These are phyloP conservation scores for Orcinus orca DNA, from an alignment of 2,113 vertebrate species.

Conservation along the genomic window DNA sequence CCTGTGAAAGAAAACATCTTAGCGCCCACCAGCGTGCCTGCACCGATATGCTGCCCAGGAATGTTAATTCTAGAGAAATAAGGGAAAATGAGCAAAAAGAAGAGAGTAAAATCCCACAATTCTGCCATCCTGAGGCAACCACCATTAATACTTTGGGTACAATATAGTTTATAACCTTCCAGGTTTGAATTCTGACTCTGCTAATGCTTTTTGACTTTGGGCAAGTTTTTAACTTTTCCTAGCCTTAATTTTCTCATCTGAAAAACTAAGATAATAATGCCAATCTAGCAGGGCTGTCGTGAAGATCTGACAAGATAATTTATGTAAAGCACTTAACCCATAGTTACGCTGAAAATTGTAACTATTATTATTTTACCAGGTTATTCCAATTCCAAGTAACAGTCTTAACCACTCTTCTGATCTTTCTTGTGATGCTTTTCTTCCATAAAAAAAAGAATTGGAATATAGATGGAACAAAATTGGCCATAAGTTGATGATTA, in stretches of 20 bases:
- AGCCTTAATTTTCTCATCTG: not conserved
- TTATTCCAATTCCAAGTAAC: not conserved
- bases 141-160: not conserved
- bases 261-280: not conserved
- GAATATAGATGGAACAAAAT: not conserved
- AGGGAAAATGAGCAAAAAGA: not conserved
- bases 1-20: not conserved
- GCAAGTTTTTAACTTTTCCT: not conserved
- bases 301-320: not conserved
- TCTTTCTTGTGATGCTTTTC: not conserved
- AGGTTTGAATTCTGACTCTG: not conserved
- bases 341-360: not conserved
- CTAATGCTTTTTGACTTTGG: not conserved
- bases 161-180: not conserved
- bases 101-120: not conserved
- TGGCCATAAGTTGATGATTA: not conserved
- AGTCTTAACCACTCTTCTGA: not conserved
- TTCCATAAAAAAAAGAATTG: not conserved
- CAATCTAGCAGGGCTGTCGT: not conserved
- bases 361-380: not conserved
- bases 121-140: not conserved
- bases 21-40: not conserved
- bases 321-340: not conserved
- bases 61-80: not conserved
- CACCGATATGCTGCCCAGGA: not conserved